phyloP scores from a whole-genome alignment of 2,113 vertebrate species.

The Myotis yumanensis region DNA sequence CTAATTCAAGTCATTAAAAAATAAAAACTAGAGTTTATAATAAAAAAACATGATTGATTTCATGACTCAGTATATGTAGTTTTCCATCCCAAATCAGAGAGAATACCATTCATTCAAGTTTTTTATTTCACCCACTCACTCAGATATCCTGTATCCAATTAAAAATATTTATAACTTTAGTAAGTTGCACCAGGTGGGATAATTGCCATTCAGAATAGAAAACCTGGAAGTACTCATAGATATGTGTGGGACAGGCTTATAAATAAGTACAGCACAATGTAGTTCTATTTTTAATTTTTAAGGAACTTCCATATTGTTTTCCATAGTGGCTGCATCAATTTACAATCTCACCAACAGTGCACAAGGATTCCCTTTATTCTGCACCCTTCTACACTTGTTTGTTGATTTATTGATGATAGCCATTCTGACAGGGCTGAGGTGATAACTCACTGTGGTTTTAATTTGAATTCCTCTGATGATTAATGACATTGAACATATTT shows the following conservation, averaged over 20 bases:
- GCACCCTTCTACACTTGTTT: not conserved
- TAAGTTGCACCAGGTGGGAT: not conserved
- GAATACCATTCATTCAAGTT: not conserved
- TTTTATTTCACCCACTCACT: not conserved
- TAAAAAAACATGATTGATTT: not conserved
- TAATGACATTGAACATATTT: not conserved
- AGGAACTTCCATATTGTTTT: not conserved
- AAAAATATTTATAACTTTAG: not conserved
- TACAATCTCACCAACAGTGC: not conserved
- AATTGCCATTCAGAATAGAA: slow-evolving; percentile 10
- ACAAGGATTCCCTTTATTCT: not conserved
- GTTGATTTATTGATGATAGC: not conserved
- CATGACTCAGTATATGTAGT: not conserved
- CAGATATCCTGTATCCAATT: not conserved
- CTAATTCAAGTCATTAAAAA: not conserved
- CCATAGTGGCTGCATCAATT: not conserved
- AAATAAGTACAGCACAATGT: not conserved
- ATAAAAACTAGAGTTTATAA: not conserved
- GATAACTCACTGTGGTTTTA: not conserved
- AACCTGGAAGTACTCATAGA: not conserved
- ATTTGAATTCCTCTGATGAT: not conserved
- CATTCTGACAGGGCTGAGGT: not conserved
- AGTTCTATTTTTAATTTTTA: not conserved
- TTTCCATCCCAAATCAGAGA: not conserved
- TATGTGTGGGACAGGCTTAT: not conserved